Evolutionary conservation across 1,140 invertebrate genomes (phyloP), one percentile per base, ranked within the genome.

Genomic region (Papilio polytes): DNA sequence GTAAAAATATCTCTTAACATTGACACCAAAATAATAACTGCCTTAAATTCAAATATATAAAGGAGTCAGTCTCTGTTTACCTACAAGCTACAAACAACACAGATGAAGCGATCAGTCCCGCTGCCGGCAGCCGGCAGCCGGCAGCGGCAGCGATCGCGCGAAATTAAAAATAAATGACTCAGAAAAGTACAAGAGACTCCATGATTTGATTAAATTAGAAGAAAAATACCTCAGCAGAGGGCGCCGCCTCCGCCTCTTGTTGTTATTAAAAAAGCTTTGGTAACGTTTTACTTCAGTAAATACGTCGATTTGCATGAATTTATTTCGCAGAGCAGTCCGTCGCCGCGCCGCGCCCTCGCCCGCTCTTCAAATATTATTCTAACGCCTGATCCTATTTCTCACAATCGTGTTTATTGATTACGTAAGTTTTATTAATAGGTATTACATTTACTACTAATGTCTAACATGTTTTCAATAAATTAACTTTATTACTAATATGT

Each of bases 161-260:
- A 92, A 94, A 94, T 94, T 93, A 94, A 94, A 94, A 94, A 91
- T 90, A 94, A 93, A 92, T 92, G 89, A 92, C 88, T 90, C 88
- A 91, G 90, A 94, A 94, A 92, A 92, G 90, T 91, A 91, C 84
- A 90, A 89, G 85, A 83, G 78, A 88, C 82, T 90, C 90, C 89
- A 86, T 87, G 89, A 93, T 94, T 94, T 94, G 92, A 93, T 94
- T 94, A 94, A 93, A 93, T 93, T 90, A 91, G 89, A 85, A 91
- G 90, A 89, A 92, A 94, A 94, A 92, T 90, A 91, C 88, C 88
- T 88, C 86, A 81, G 80, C 84, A 81, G 80, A 31, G 63, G 63
- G 22, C 63, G 63, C 63, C 22, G 26, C 26, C 13, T 70, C 63
- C 63, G 63, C 63, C 80, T 73, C 82, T 85, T 87, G 81, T 83